Conservation (phyloP, 1,140 invertebrate genomes). For the Orchestia grillus region DNA sequence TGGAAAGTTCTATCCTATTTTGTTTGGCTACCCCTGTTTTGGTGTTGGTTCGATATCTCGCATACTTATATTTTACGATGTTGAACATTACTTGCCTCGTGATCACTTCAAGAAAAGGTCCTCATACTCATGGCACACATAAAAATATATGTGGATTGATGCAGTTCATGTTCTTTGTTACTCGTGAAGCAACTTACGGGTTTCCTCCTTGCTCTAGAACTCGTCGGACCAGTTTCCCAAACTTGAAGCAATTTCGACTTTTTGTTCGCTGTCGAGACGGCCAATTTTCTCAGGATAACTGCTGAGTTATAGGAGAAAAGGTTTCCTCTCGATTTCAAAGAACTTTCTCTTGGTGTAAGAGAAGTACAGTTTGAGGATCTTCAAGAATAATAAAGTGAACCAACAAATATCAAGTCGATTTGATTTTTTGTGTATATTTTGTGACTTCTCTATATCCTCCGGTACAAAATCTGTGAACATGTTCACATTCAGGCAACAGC, state of each 20-base stretch:
- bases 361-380: background rate
- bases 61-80: background rate
- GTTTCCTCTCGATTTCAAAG: constrained; percentile 19
- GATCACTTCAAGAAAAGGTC: background rate
- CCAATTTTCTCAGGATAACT: constrained; percentile 33
- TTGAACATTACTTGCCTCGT: background rate
- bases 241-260: constrained; percentile 4
- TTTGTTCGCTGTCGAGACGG: background rate
- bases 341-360: background rate
- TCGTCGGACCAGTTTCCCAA: constrained; percentile 20
- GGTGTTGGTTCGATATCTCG: background rate
- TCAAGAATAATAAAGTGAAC: background rate
- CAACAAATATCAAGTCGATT: background rate
- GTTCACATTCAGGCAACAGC: background rate
- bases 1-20: background rate
- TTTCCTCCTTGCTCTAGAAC: constrained; percentile 8
- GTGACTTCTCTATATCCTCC: background rate
- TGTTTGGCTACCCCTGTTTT: background rate
- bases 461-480: background rate
- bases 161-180: background rate
- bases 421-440: background rate
- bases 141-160: background rate
- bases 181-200: background rate
- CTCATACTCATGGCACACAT: background rate
- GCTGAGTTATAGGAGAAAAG: constrained; percentile 23